Base-by-base conservation (phyloP, 2,797 vertebrate species). In the Manis crassicaudata region DNA sequence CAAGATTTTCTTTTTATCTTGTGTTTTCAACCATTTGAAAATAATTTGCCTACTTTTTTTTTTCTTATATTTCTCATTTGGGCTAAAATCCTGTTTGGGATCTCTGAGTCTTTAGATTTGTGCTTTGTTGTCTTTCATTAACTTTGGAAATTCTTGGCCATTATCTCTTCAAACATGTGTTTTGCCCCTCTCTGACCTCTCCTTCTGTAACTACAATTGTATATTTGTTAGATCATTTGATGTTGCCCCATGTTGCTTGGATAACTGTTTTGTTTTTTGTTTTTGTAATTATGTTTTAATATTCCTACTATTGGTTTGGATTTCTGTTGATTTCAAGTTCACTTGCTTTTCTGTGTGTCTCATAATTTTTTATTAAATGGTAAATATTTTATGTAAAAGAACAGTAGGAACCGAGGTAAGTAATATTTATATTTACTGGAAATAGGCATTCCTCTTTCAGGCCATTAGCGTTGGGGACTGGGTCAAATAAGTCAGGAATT, bases 1-100 rank as follows among this genome's bases (percentile, higher is more conserved):
- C 40, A 40, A 68, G 54, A 87, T 93, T 52, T 54, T 70, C n/a
- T 80, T 76, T 58, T 79, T 88, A 75, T 67, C 25, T 89, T 88
- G 32, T 32, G 20, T 94, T 76, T 89, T 94, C 86, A 89, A 13
- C 52, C 23, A 50, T 89, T 82, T 89, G 86, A 76, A 70, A 63
- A 56, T 58, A 50, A 52, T 52, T 25, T 89, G n/a, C 5, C 60
- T 58, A 32, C 29, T 83, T 89, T 50, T 60, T 25, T 37, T 76
- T 94, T 35, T 58, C 68, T 56, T 89, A 40, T 91, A 13, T 73
- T 82, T 88, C 37, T 46, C 52, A 11, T 88, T 63, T 52, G 58
- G 16, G 25, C 23, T 76, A 52, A 76, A 88, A 52, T 54, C 37
- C 8, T 73, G 29, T 65, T 82, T 56, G 60, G 32, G 18, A 82